Percentiles rank a stretch among this genome's conserved stretches.
phyloP scores from a whole-genome alignment of 2,888 invertebrate species.

The Steinernema scapterisci region DNA sequence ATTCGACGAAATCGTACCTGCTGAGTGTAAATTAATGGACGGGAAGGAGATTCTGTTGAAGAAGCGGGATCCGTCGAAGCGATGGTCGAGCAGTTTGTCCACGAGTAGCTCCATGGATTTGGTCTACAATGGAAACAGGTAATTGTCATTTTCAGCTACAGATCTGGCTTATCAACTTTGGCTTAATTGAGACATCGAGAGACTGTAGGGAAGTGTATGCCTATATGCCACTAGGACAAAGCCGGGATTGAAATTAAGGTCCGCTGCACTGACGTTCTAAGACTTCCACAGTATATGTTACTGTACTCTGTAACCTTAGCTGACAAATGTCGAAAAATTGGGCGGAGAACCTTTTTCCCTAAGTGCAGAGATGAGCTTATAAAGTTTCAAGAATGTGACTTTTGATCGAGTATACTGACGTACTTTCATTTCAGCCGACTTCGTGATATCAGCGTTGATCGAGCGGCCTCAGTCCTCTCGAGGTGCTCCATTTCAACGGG shows the following conservation, averaged over 20 bases:
- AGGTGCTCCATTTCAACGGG: neutral
- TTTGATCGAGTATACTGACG: too few relatives aligned
- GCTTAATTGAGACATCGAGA: too few relatives aligned
- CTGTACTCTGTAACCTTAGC: too few relatives aligned
- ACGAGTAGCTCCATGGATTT: neutral
- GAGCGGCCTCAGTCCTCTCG: conserved; percentile 4
- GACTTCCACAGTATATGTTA: too few relatives aligned
- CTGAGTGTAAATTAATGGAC: conserved; percentile 3
- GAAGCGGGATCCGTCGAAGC: conserved; percentile 18
- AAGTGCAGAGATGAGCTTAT: neutral
- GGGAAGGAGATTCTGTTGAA: conserved; percentile 21
- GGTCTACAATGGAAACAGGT: conserved; percentile 20
- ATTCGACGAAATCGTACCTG: conserved; percentile 13
- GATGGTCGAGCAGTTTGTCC: conserved; percentile 6
- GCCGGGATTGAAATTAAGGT: too few relatives aligned
- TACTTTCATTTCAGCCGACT: neutral
- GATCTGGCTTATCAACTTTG: too few relatives aligned
- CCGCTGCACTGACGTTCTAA: too few relatives aligned
- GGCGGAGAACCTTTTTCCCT: too few relatives aligned
- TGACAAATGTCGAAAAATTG: too few relatives aligned
- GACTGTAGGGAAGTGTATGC: too few relatives aligned
- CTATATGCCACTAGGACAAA: too few relatives aligned
- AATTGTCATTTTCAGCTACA: neutral
- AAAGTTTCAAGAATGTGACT: neutral
- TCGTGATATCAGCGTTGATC: conserved; percentile 8